phyloP scores from a whole-genome alignment of 1,140 invertebrate species.

The Euglossa dilemma region DNA sequence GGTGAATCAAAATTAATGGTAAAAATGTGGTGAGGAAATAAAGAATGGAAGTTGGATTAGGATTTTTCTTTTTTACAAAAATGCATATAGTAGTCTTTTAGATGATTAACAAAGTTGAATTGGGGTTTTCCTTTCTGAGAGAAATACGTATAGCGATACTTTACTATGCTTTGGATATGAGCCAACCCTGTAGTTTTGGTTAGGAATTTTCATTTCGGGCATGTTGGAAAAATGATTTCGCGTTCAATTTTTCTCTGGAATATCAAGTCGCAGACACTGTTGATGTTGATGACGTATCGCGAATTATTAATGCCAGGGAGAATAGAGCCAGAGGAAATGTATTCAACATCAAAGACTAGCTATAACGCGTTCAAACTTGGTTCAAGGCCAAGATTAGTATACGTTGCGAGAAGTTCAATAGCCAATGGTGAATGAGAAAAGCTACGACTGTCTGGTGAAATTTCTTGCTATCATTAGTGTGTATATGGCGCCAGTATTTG shows the following conservation, averaged over 20 bases:
- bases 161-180: no score
- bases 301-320: constrained; percentile 9
- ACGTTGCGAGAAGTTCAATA: background rate
- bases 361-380: background rate
- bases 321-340: background rate
- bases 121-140: no score
- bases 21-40: no score
- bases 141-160: no score
- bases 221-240: background rate
- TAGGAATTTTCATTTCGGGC: background rate
- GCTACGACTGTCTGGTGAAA: background rate
- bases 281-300: background rate
- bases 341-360: background rate
- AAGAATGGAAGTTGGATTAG: no score
- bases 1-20: no score
- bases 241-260: background rate
- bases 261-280: background rate
- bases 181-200: no score
- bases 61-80: no score
- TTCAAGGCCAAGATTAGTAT: background rate
- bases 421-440: background rate
- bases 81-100: no score
- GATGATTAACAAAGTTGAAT: no score
- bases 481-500: background rate
- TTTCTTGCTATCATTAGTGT: background rate